Percentiles rank a stretch among this genome's conserved stretches.
Conservation (phyloP, 2,888 invertebrate species). For the Drosophila hamatofila region DNA sequence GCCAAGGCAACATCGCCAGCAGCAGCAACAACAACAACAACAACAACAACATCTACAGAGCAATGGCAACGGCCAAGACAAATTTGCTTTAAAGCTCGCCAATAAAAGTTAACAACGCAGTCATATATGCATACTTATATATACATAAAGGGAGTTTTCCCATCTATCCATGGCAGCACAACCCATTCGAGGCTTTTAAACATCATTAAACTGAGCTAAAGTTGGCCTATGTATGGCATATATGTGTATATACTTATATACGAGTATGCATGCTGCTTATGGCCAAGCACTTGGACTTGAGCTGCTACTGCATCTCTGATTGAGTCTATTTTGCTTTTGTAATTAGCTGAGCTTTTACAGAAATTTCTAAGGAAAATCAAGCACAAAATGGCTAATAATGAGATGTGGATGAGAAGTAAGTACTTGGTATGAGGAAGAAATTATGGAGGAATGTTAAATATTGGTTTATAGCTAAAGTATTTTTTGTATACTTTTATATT, state of each 20-base stretch:
- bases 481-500: not conserved
- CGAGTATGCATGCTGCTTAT: constrained; percentile 10
- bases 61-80: constrained; percentile 67
- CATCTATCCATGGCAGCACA: constrained; percentile 16
- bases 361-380: not conserved
- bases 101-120: constrained; percentile 77
- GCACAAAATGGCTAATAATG: not conserved
- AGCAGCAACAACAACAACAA: constrained; percentile 20
- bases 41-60: constrained; percentile 21
- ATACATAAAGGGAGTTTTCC: constrained; percentile 49
- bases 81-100: constrained; percentile 80
- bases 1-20: constrained; percentile 44
- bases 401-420: not conserved
- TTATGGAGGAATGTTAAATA: not conserved
- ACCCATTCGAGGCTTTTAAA: constrained; percentile 39
- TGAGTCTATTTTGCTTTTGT: constrained; percentile 15
- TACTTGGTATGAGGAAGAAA: not conserved
- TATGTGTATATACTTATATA: not conserved
- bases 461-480: not conserved
- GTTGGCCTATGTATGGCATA: constrained; percentile 6
- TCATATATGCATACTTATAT: constrained; percentile 61
- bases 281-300: not conserved
- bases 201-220: constrained; percentile 43
- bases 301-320: constrained; percentile 15
- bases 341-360: constrained; percentile 8